A percentile compares a stretch with the other conserved stretches of the same genome.
Conservation (phyloP, 2,888 invertebrate genomes). For the Sinelater perroti region DNA sequence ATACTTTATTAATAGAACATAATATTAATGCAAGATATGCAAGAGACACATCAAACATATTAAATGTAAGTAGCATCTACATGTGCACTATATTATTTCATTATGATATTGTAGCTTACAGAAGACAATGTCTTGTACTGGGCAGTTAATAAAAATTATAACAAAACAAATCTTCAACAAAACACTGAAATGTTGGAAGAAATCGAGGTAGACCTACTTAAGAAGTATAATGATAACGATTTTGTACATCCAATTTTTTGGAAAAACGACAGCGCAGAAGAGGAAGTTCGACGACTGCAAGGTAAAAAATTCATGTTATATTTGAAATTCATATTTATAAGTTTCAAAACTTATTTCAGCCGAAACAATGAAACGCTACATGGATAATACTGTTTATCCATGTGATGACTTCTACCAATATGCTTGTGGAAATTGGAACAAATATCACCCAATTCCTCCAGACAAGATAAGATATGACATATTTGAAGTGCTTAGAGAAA, state of each 20-base stretch:
- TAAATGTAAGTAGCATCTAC: no score
- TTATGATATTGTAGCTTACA: not conserved
- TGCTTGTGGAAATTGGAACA: constrained; percentile 88
- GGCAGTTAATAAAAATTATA: not conserved
- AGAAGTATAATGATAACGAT: not conserved
- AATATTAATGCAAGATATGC: no score
- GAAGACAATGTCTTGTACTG: constrained; percentile 6
- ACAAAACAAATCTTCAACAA: not conserved
- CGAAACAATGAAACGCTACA: constrained; percentile 77
- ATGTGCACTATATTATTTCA: no score
- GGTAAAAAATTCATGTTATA: not conserved
- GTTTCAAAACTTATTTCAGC: constrained; percentile 54
- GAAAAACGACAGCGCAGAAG: constrained; percentile 25
- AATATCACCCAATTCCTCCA: constrained; percentile 84
- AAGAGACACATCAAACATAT: no score
- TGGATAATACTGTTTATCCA: constrained; percentile 77
- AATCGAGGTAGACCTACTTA: constrained; percentile 1
- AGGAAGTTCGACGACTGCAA: constrained; percentile 32
- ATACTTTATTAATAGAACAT: no score
- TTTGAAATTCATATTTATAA: not conserved
- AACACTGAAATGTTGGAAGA: constrained; percentile 10
- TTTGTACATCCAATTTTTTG: constrained; percentile 28
- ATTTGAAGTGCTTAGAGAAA: constrained; percentile 88
- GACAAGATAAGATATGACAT: constrained; percentile 90
- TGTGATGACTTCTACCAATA: constrained; percentile 87